Conservation (phyloP, 1,140 invertebrate genomes). For the Leptonema lineaticorne region DNA sequence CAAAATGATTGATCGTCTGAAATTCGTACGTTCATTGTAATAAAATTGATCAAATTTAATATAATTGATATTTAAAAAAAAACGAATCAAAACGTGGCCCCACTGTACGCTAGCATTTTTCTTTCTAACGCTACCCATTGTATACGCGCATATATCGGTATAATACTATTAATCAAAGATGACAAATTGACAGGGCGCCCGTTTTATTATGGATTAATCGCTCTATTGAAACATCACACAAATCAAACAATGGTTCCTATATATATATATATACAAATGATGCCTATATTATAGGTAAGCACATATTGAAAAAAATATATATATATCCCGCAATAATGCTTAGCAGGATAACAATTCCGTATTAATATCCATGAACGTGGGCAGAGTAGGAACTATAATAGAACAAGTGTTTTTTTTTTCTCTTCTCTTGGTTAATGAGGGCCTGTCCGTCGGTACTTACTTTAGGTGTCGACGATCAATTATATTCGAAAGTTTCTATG, state of each 20-base stretch:
- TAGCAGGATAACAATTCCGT: background rate
- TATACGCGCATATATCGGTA: no score
- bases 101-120: no score
- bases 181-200: background rate
- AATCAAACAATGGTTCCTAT: background rate
- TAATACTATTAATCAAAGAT: background rate
- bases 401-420: conserved; percentile 12
- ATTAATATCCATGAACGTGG: background rate
- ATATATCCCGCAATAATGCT: no score
- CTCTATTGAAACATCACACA: background rate
- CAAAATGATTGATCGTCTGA: no score
- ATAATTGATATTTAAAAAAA: no score
- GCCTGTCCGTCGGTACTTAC: conserved; percentile 12
- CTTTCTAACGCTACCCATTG: no score
- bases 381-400: background rate
- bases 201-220: background rate
- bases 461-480: conserved; percentile 16
- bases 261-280: no score
- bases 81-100: no score
- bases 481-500: conserved; percentile 16
- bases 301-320: no score
- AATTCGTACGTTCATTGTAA: no score
- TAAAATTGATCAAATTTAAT: no score
- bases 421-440: conserved; percentile 1
- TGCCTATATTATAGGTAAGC: no score